Evolutionary conservation across 2,888 invertebrate genomes (phyloP).

Genomic region (Hermaeophaga mercurialis): DNA sequence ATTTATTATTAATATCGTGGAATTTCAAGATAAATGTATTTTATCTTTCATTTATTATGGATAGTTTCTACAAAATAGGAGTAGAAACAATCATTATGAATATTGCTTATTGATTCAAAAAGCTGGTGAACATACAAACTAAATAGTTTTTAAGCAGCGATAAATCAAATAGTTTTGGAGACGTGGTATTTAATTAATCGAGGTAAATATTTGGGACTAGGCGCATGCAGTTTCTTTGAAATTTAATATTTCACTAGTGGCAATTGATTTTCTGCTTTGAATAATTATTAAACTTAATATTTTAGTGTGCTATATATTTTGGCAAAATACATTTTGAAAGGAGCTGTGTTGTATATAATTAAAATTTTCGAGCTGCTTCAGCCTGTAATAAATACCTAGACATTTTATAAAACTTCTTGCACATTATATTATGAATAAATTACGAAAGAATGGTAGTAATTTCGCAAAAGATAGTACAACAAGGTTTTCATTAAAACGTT

Average conservation of each 20-base stretch:
- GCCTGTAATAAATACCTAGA: conserved; percentile 34
- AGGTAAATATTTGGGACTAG: conserved; percentile 1
- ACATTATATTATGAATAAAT: conserved; percentile 37
- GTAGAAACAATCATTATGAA: no score
- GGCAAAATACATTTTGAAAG: conserved; percentile 39
- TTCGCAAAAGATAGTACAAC: conserved; percentile 33
- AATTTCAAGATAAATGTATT: no score
- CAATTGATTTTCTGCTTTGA: conserved; percentile 45
- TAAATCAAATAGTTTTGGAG: no score
- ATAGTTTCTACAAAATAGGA: no score
- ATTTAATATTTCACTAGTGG: conserved; percentile 49
- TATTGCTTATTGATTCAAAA: no score
- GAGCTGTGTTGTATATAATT: conserved; percentile 41
- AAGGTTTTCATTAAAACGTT: conserved; percentile 25
- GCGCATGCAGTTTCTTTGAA: conserved; percentile 42
- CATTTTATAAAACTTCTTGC: conserved; percentile 34
- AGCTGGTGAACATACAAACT: no score
- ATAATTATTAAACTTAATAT: conserved; percentile 43
- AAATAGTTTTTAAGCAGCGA: no score
- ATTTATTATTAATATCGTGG: no score
- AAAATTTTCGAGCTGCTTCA: conserved; percentile 39
- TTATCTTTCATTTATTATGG: no score
- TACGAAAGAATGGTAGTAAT: conserved; percentile 38
- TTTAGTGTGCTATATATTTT: conserved; percentile 37
- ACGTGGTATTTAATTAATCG: no score